Base-by-base conservation (phyloP, 2,888 invertebrate genomes). In the Copidosoma aretas region DNA sequence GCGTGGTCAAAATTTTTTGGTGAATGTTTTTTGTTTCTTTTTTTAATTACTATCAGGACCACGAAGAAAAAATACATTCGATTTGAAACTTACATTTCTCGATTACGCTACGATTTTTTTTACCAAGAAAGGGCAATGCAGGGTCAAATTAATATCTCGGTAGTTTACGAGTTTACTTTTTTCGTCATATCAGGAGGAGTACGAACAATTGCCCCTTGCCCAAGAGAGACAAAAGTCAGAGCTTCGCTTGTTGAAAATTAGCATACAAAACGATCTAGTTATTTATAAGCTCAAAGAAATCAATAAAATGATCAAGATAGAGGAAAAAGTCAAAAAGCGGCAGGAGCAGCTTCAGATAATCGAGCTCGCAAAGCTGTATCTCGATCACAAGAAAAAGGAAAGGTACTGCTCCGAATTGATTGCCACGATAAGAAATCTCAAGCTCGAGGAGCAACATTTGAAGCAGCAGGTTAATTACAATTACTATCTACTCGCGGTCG, bases 301-400 rank as follows among this genome's bases (percentile, higher is more conserved):
- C 0, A 64, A 67, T 12, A 39, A 53, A 0, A 65, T 43, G 14
- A 43, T 51, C 8, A 56, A 17, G 43, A 19, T 68, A 25, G 60
- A 63, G 46, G n/a, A 58, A 5, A n/a, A 63, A 32, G 60, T 72
- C 1, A 17, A 17, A 17, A 66, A 63, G 32, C 59, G 43, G 53
- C 49, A 12, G 19, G 68, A 63, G 19, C 72, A 72, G 21, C 17
- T 59, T 3, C 24, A 60, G 54, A 59, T 72, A 24, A 70, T 72
- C 21, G 58, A 65, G 54, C 65, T 72, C 49, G 72, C 72, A n/a
- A 63, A 63, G 51, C 49, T 60, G 14, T 62, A 41, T 8, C 2
- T 68, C 1, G 72, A 70, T 1, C 49, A 68, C 22, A 63, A 65
- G 32, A 65, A 57, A 25, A 51, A 52, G 41, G 70, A 68, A n/a